phyloP scores from a whole-genome alignment of 2,888 invertebrate genomes.

The Phytoseiulus persimilis region DNA sequence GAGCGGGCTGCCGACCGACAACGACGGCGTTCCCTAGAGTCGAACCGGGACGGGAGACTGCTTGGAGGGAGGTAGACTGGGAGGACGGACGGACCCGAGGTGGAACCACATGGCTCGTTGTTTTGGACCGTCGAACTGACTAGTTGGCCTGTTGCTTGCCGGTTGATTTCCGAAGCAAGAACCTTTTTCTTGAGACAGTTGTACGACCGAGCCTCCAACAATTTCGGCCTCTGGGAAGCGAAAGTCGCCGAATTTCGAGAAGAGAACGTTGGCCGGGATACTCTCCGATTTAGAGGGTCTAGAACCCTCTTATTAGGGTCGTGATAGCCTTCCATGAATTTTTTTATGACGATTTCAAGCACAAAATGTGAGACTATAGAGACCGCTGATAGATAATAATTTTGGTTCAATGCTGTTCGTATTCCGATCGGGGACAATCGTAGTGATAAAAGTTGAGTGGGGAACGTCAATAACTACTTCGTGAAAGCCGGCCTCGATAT shows the following conservation, averaged over 20 bases:
- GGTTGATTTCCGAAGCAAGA: not conserved
- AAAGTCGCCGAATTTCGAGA: not conserved
- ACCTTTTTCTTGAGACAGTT: not conserved
- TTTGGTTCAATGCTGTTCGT: no score
- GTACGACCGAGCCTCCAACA: not conserved
- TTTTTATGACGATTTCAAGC: no score
- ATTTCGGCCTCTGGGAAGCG: not conserved
- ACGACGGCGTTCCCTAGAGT: not conserved
- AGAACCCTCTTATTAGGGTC: not conserved
- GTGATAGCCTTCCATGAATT: not conserved
- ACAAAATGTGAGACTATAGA: no score
- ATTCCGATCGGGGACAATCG: no score
- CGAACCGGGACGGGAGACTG: not conserved
- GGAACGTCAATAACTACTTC: no score
- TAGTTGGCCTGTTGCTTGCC: not conserved
- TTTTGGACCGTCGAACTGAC: not conserved
- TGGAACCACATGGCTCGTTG: not conserved
- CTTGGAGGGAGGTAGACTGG: not conserved
- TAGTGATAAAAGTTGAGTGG: no score
- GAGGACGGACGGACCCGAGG: not conserved
- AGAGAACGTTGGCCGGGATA: not conserved
- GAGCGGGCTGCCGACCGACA: not conserved
- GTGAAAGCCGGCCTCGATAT: no score
- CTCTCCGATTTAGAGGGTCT: not conserved
- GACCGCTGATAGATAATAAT: no score